Evolutionary conservation across 2,888 invertebrate species (phyloP), one percentile per base, ranked within the genome.

Genomic region (Cremastinae sp.): DNA sequence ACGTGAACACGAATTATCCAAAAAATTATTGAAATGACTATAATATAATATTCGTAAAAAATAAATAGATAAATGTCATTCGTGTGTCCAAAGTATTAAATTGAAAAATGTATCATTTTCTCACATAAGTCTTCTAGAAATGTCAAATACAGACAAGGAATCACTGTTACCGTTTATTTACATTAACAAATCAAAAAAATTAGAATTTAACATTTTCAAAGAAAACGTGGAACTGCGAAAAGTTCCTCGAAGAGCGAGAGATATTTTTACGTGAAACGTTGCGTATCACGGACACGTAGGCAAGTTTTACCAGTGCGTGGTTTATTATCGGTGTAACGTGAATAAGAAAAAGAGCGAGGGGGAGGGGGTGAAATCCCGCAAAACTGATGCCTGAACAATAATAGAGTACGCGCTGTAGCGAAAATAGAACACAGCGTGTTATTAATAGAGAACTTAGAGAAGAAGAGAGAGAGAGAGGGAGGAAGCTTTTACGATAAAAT

Each of bases 351-450:
- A 35, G 12, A 28, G 4, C 45, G 51, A 53, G 51, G 22, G 22
- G 28, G 22, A n/a, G n/a, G n/a, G n/a, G n/a, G n/a, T n/a, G n/a
- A n/a, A n/a, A 39, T 39, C 61, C 39, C 61, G 68, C 61, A 68
- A 49, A 61, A 74, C 69, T 64, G 53, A 65, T 64, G 72, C 62
- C 72, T 71, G 74, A 64, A 78, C 75, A 75, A 78, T 80, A 80
- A 80, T 80, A 78, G 80, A 80, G 74, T 77, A 75, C 77, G 75
- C 69, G 70, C 56, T 70, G 56, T 58, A 41, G 55, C 80, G 49
- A 77, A 79, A 80, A 80, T 80, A 80, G 79, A 70, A 69, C 74
- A 66, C 74, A 75, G 70, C 75, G 72, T 62, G 77, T 72, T 77
- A 80, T 78, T 78, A 79, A 80, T 80, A 78, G 78, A 75, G 71